Base-by-base conservation (phyloP, 2,888 invertebrate species). In the Pterostichus niger region DNA sequence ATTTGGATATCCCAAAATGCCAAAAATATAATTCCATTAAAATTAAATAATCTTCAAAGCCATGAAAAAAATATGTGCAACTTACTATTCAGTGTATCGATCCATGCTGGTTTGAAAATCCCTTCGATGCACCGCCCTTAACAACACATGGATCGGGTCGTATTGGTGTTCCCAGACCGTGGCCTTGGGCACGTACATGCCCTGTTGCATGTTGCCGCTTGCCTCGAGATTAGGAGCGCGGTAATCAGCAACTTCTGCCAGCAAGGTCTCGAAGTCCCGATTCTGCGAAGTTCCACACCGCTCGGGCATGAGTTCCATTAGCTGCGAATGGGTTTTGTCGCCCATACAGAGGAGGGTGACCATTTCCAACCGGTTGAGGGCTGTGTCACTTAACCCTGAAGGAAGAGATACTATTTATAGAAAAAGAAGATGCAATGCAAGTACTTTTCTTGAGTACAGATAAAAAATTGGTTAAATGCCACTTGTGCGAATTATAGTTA, bases 61-160 rank as follows among this genome's bases (percentile, higher is more conserved):
- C 24, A 24, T 2, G 13, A 64, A 10, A 35, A 17, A 33, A 33
- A 75, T 6, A 46, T n/a, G n/a, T n/a, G 52, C 1, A 46, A 92
- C 95, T 93, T 89, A 97, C 96, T 95, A 96, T 86, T 96, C 94
- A 0, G 96, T 95, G 88, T 96, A 99, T 86, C 98, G 92, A 90
- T 99, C 98, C 94, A 98, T 95, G 11, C 98, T 96, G 9, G 95
- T 94, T 90, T 99, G 98, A 90, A 97, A 98, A 89, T 99, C 98
- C 84, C 96, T 92, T 75, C 97, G 91, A 90, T 98, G 98, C 6
- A 98, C 97, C 31, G 98, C 97, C 85, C 99, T 92, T 0, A 98
- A 91, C 82, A 98, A 90, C 33, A 98, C 97, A 90, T 98, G 98
- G 83, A 99, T 92, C 0, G 99, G 99, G 91, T 99, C 98, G 90